Conservation (phyloP, 2,797 vertebrate species). For the Rhabdophis nuchalis region DNA sequence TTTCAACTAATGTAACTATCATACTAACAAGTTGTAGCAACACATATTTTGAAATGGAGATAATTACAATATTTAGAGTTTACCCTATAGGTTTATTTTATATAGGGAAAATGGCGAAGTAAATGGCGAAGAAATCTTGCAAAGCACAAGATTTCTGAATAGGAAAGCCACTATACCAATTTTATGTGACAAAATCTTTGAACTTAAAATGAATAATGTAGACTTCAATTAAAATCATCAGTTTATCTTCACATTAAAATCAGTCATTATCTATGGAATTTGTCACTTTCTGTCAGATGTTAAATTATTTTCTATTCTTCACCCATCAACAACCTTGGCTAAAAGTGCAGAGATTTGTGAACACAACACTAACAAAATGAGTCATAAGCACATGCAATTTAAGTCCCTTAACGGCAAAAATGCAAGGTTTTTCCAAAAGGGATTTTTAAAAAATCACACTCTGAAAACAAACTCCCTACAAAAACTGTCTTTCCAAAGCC, state of each 20-base stretch:
- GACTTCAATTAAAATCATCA: slow-evolving; percentile 29
- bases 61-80: slow-evolving; percentile 29
- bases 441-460: not conserved
- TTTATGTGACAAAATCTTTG: slow-evolving; percentile 13
- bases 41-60: slow-evolving; percentile 1
- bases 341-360: slow-evolving; percentile 33
- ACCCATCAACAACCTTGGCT: not conserved
- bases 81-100: not conserved
- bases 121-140: slow-evolving; percentile 26
- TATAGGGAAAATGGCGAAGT: slow-evolving; percentile 33
- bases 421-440: not conserved
- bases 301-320: slow-evolving; percentile 36
- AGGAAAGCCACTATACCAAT: not conserved
- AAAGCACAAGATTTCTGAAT: slow-evolving; percentile 23
- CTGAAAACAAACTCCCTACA: slow-evolving; percentile 35
- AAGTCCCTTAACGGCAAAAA: slow-evolving; percentile 30
- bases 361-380: not conserved
- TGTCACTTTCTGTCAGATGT: not conserved
- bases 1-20: not conserved
- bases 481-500: slow-evolving; percentile 39
- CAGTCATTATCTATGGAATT: slow-evolving; percentile 14
- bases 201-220: slow-evolving; percentile 1
- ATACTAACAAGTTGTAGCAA: not conserved
- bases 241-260: slow-evolving; percentile 1
- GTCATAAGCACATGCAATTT: not conserved